phyloP scores from a whole-genome alignment of 2,888 invertebrate species.

The Drosophila kambysellisi region DNA sequence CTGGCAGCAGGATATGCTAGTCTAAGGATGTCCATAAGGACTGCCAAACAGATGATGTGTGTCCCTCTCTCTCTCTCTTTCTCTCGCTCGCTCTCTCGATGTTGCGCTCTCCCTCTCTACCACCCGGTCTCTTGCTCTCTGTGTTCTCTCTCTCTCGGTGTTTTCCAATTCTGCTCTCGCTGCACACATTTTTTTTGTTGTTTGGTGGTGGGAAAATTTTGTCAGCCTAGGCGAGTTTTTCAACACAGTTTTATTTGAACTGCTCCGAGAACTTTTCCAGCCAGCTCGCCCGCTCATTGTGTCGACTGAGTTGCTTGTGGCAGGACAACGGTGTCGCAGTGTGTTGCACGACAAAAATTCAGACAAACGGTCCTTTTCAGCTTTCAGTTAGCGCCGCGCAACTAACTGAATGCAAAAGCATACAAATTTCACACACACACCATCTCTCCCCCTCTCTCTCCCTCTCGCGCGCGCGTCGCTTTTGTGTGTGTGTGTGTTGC shows the following conservation, averaged over 20 bases:
- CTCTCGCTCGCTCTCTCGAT: conserved; percentile 6
- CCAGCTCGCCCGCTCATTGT: conserved; percentile 75
- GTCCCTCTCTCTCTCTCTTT: neutral
- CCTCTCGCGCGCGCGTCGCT: conserved; percentile 32
- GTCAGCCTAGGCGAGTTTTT: conserved; percentile 50
- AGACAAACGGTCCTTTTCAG: conserved; percentile 25
- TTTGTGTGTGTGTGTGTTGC: conserved; percentile 12
- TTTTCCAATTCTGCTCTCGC: conserved; percentile 43
- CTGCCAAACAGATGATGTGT: conserved; percentile 61
- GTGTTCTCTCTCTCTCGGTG: conserved; percentile 2
- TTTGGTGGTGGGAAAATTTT: conserved; percentile 70
- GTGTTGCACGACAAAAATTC: conserved; percentile 10
- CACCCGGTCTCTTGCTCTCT: conserved; percentile 1
- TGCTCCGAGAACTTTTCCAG: conserved; percentile 81
- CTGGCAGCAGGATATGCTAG: conserved; percentile 63
- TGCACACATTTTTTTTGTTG: conserved; percentile 34
- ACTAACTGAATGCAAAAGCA: conserved; percentile 54
- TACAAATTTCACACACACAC: conserved; percentile 13
- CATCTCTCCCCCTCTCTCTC: conserved; percentile 12
- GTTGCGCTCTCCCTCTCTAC: neutral
- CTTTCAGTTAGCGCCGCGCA: conserved; percentile 32
- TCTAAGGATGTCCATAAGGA: conserved; percentile 52
- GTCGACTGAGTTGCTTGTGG: conserved; percentile 85
- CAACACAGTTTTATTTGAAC: conserved; percentile 43
- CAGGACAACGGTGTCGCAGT: conserved; percentile 82